Conservation (phyloP, 2,888 invertebrate genomes). For the Eupeodes luniger region DNA sequence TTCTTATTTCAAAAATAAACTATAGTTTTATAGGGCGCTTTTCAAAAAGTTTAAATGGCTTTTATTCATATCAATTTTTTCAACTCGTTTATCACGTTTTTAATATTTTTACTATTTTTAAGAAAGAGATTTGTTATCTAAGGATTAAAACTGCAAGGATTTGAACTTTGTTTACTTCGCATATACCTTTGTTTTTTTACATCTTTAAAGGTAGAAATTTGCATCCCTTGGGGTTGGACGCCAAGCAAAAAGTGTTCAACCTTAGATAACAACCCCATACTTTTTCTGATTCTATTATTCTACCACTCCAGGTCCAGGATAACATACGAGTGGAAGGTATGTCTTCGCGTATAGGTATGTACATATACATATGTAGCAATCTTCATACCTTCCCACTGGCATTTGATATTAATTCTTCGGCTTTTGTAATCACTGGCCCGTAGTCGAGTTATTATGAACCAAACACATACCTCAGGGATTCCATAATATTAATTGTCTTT, state of each 20-base stretch:
- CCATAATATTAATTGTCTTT: conserved; percentile 72
- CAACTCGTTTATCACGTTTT: too few relatives aligned
- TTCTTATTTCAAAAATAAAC: too few relatives aligned
- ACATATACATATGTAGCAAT: background rate
- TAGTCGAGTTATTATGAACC: conserved; percentile 64
- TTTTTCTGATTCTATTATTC: background rate
- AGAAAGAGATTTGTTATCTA: too few relatives aligned
- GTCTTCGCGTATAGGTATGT: background rate
- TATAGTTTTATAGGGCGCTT: too few relatives aligned
- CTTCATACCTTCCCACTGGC: background rate
- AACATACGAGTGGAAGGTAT: background rate
- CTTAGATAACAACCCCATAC: background rate
- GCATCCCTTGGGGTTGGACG: background rate
- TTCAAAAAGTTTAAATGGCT: too few relatives aligned
- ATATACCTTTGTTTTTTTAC: background rate
- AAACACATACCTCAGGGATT: conserved; percentile 64
- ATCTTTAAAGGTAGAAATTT: background rate
- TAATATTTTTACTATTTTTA: too few relatives aligned
- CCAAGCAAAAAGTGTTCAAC: background rate
- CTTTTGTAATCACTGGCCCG: conserved; percentile 59
- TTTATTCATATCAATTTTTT: too few relatives aligned
- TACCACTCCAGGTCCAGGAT: background rate
- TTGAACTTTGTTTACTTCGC: too few relatives aligned
- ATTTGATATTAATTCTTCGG: conserved; percentile 39
- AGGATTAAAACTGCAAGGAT: too few relatives aligned